Evolutionary conservation across 2,888 invertebrate species (phyloP).

Genomic region (Stenoptilia bipunctidactyla): DNA sequence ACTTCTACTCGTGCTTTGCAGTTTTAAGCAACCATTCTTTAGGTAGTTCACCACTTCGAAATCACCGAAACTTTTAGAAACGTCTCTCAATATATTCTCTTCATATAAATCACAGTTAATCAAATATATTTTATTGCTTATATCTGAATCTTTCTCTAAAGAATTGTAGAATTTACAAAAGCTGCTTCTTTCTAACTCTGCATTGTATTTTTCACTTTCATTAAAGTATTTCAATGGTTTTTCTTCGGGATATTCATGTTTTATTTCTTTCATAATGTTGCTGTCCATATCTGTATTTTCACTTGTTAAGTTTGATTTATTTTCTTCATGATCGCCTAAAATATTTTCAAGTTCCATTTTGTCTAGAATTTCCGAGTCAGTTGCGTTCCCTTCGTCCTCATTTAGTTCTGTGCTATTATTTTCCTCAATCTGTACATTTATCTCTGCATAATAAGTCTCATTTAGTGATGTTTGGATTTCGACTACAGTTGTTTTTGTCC

Average conservation of each 20-base stretch:
- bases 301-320: constrained; percentile 35
- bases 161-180: constrained; percentile 37
- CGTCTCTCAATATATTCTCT: constrained; percentile 43
- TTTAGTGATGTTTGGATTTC: too few relatives aligned
- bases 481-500: too few relatives aligned
- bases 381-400: background rate
- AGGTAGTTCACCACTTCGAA: constrained; percentile 46
- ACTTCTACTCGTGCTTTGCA: constrained; percentile 26
- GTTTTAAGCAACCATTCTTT: constrained; percentile 45
- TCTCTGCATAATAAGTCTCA: background rate
- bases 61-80: constrained; percentile 31
- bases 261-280: background rate
- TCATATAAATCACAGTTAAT: constrained; percentile 52
- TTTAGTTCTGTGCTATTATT: background rate
- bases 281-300: constrained; percentile 32
- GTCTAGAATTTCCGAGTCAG: background rate
- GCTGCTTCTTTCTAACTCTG: constrained; percentile 39
- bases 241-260: constrained; percentile 17
- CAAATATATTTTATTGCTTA: constrained; percentile 33
- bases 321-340: background rate
- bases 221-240: constrained; percentile 37
- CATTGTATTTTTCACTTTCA: constrained; percentile 43
- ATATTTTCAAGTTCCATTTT: background rate
- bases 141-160: constrained; percentile 21
- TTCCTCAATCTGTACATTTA: background rate